Percentiles rank a stretch among this genome's conserved stretches.
phyloP scores from a whole-genome alignment of 2,113 vertebrate species.

The Engystomops pustulosus region DNA sequence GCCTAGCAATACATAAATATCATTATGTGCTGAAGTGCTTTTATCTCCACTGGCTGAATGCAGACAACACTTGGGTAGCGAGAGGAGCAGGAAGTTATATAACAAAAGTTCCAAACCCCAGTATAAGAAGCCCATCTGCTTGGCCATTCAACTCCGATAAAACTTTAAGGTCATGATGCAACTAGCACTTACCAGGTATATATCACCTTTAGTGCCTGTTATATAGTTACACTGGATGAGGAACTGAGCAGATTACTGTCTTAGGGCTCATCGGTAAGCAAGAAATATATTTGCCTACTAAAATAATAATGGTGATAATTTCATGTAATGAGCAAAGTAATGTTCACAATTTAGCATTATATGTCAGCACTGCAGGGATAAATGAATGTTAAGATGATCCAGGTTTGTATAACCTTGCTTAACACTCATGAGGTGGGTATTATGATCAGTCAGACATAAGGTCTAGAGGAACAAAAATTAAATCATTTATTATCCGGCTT shows the following conservation, averaged over 20 bases:
- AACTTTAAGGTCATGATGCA: slow-evolving; percentile 2
- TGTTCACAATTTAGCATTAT: slow-evolving; percentile 19
- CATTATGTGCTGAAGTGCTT: slow-evolving; percentile 28
- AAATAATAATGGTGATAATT: slow-evolving; percentile 28
- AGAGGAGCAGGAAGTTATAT: slow-evolving; percentile 11
- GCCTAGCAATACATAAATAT: slow-evolving; percentile 19
- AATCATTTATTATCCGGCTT: slow-evolving; percentile 24
- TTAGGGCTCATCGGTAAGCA: slow-evolving; percentile 17
- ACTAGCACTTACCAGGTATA: not conserved
- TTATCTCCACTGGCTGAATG: slow-evolving; percentile 24
- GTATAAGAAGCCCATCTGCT: not conserved
- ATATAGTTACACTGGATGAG: not conserved
- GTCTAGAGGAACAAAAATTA: slow-evolving; percentile 14
- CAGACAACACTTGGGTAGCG: not conserved
- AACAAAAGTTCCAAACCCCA: slow-evolving; percentile 17
- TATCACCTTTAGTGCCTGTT: not conserved
- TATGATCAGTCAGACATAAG: slow-evolving; percentile 32
- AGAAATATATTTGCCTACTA: slow-evolving; percentile 28
- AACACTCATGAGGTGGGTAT: slow-evolving; percentile 16
- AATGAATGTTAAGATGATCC: slow-evolving; percentile 11
- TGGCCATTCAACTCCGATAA: not conserved
- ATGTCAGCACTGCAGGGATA: not conserved
- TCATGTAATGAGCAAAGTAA: slow-evolving; percentile 19
- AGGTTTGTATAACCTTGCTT: not conserved
- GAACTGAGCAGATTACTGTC: slow-evolving; percentile 17